Evolutionary conservation across 2,888 invertebrate genomes (phyloP), one percentile per base, ranked within the genome.

Genomic region (Automeris io): DNA sequence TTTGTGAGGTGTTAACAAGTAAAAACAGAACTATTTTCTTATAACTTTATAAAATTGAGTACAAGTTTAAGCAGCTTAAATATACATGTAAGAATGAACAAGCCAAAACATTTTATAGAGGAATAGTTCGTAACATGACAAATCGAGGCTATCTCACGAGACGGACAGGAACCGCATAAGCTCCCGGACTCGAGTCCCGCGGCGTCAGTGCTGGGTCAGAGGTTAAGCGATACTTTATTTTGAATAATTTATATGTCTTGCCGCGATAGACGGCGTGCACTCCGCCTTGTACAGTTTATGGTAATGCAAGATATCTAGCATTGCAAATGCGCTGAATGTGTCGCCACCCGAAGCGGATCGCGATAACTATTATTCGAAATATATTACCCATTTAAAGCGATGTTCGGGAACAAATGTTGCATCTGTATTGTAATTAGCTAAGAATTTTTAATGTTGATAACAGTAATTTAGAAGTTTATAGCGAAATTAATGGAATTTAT

Each of bases 191-290:
- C 32, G 41, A 42, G 35, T 39, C 42, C 45, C 35, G 33, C 41
- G 46, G 48, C 45, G 47, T 61, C 70, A 60, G 70, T 62, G 56
- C 62, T 59, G 63, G 80, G 78, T 83, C 79, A 70, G 51, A 55
- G 86, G 86, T 83, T 86, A 86, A 86, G 80, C 86, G 85, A 86
- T 86, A 86, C 86, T 86, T 86, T 85, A 86, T 85, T 86, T 85
- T 86, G 86, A 86, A 86, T 86, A 85, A 86, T 86, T 85, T 86
- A 86, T 85, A 83, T 83, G 82, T 83, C 78, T 77, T 71, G 70
- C 67, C 61, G 72, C 83, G 85, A 85, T 85, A 83, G 86, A 82
- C 81, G 80, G 76, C 77, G 67, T 82, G 82, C 82, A 74, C 82
- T 83, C 80, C 78, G 76, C 71, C 75, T 76, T 71, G 76, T 79